Evolutionary conservation across 2,113 vertebrate species (phyloP).

Genomic region (Lucifuga dentata): DNA sequence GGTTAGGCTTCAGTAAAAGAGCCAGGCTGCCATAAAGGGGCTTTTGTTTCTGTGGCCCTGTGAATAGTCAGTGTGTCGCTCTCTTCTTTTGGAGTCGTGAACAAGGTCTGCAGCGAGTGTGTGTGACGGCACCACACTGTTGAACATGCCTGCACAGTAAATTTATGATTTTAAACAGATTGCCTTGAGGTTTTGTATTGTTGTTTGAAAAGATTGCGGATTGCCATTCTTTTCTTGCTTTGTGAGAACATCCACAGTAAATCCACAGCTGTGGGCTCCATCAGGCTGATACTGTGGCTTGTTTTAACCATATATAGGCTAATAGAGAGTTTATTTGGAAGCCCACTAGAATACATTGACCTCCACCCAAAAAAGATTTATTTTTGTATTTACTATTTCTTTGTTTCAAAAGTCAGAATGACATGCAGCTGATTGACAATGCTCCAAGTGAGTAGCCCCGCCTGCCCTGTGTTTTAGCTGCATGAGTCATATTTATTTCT

Average conservation of each 20-base stretch:
- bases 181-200: slow-evolving; percentile 1
- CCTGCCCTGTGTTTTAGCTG: no score
- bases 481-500: no score
- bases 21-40: slow-evolving; percentile 27
- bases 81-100: slow-evolving; percentile 8
- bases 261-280: not conserved
- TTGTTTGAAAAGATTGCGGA: not conserved
- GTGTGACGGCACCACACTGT: not conserved
- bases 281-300: no score
- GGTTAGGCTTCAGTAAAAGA: slow-evolving; percentile 57
- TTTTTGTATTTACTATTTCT: no score
- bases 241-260: not conserved
- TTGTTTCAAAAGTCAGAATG: no score
- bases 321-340: no score
- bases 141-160: not conserved
- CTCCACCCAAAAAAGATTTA: no score
- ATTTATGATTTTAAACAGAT: not conserved
- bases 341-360: no score
- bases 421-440: no score
- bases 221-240: not conserved
- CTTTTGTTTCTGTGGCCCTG: slow-evolving; percentile 58
- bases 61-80: slow-evolving; percentile 36
- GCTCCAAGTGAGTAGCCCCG: no score
- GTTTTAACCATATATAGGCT: no score
- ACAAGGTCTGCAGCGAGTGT: no score